Conservation (phyloP, 2,797 vertebrate species). For the Vultur gryphus region DNA sequence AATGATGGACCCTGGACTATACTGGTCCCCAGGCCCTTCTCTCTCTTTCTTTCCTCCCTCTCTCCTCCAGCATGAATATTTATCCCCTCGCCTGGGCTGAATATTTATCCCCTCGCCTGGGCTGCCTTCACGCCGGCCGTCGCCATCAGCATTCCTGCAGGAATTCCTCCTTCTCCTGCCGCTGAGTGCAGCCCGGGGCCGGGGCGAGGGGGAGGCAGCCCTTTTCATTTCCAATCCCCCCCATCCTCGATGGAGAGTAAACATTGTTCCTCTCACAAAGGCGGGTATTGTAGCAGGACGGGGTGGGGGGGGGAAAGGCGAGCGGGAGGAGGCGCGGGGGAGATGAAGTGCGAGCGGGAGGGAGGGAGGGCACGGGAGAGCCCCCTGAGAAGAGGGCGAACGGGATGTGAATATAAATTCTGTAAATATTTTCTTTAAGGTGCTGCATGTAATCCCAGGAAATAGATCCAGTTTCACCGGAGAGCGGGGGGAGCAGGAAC, state of each 20-base stretch:
- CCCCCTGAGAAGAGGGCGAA: conserved; percentile 23
- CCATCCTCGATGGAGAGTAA: conserved; percentile 35
- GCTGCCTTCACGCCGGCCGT: not conserved
- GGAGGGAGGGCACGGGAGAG: not conserved
- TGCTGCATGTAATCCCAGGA: conserved; percentile 57
- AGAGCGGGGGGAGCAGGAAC: not conserved
- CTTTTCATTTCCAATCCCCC: conserved; percentile 25
- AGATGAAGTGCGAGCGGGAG: not conserved
- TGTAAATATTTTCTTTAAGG: conserved; percentile 71
- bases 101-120: not conserved
- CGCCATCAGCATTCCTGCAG: conserved; percentile 30
- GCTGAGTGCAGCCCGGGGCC: not conserved
- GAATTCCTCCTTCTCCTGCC: conserved; percentile 40
- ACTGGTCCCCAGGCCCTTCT: not conserved
- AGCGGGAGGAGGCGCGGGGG: not conserved
- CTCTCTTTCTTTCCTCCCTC: not conserved
- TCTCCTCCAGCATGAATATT: conserved; percentile 29
- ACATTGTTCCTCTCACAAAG: conserved; percentile 63
- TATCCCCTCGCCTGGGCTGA: not conserved
- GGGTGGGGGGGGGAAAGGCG: not conserved
- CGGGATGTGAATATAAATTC: conserved; percentile 68
- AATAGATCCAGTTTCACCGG: conserved; percentile 43
- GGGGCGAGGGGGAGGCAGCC: not conserved
- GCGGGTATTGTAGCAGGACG: conserved; percentile 38
- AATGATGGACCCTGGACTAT: not conserved